These are phyloP conservation scores for Ostrea denselamellosa DNA, from an alignment of 1,140 invertebrate genomes.

Conservation along the genomic window DNA sequence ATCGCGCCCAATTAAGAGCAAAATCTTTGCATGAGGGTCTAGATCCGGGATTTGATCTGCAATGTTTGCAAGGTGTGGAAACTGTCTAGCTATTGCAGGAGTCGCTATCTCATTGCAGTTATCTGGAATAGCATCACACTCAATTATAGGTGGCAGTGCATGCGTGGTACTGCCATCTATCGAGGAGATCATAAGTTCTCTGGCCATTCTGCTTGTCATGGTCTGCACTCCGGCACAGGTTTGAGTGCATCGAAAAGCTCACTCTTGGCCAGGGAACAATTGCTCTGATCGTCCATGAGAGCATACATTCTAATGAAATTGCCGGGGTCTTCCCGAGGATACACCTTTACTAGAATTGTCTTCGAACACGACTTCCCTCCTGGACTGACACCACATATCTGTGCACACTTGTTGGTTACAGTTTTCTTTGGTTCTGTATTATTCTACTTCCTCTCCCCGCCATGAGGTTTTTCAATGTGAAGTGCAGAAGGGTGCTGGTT, in stretches of 20 bases:
- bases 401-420: not conserved
- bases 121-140: constrained; percentile 51
- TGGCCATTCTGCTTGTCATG: constrained; percentile 45
- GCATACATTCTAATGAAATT: constrained; percentile 18
- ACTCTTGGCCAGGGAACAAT: constrained; percentile 35
- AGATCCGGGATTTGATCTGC: not conserved
- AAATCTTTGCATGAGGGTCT: constrained; percentile 14
- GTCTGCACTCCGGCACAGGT: constrained; percentile 42
- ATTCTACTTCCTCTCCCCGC: constrained; percentile 32
- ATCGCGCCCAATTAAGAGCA: constrained; percentile 51
- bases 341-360: constrained; percentile 41
- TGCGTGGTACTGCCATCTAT: constrained; percentile 1
- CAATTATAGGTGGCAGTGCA: constrained; percentile 42
- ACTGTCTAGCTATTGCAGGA: constrained; percentile 31
- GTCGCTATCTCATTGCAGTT: constrained; percentile 49
- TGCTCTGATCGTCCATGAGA: constrained; percentile 52
- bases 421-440: not conserved
- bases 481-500: constrained; percentile 22
- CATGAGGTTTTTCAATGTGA: constrained; percentile 12
- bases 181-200: constrained; percentile 19
- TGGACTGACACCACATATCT: constrained; percentile 3
- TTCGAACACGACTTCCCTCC: constrained; percentile 51
- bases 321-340: not conserved
- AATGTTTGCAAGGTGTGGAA: constrained; percentile 48
- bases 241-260: constrained; percentile 44